These are phyloP conservation scores for Odocoileus virginianus DNA, from an alignment of 2,113 vertebrate species.

Conservation along the genomic window DNA sequence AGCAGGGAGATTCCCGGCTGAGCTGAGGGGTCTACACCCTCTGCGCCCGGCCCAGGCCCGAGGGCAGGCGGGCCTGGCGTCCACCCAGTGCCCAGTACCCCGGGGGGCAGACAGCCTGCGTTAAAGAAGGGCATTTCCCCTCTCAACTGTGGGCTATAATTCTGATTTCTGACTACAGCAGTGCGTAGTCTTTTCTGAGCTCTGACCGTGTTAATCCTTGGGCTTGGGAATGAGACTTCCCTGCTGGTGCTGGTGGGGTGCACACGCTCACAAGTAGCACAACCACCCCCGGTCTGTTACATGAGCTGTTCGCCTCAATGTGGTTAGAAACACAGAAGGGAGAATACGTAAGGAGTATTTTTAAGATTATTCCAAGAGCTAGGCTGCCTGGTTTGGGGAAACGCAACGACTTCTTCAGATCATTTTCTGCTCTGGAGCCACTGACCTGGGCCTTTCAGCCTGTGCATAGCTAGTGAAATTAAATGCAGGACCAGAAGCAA, in stretches of 20 bases:
- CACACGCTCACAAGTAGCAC: not conserved
- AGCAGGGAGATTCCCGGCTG: not conserved
- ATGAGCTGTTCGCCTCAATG: not conserved
- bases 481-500: not conserved
- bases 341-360: not conserved
- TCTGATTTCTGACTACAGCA: not conserved
- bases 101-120: not conserved
- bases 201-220: not conserved
- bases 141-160: not conserved
- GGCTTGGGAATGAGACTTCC: not conserved
- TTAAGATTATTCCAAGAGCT: not conserved
- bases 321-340: not conserved
- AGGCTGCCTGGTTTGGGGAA: not conserved
- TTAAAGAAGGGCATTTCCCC: not conserved
- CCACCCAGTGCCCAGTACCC: not conserved
- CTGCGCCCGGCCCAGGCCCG: not conserved
- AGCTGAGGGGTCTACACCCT: not conserved
- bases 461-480: not conserved
- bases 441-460: not conserved
- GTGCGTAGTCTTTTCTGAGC: not conserved
- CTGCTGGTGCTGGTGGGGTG: not conserved
- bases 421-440: not conserved
- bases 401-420: not conserved
- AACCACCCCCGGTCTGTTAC: not conserved
- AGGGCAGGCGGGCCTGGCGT: fast-evolving